These are phyloP conservation scores for Nannobrachium achirus DNA, from an alignment of 2,113 vertebrate genomes.

Conservation along the genomic window DNA sequence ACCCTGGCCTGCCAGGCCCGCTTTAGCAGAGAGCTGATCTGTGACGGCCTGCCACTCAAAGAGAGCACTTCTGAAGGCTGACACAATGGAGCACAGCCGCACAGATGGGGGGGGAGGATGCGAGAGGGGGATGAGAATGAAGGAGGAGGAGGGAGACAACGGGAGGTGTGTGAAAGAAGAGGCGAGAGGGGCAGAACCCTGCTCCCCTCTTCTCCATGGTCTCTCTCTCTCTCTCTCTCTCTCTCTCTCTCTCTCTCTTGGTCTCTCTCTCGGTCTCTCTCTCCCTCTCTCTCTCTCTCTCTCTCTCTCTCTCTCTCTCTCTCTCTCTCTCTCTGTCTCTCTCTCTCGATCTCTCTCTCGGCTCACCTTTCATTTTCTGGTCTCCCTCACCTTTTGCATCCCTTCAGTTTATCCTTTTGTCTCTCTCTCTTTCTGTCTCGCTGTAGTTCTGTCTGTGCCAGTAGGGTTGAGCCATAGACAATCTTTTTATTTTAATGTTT, in stretches of 20 bases:
- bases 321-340: neutral
- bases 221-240: conserved; percentile 37
- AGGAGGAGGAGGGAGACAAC: conserved; percentile 48
- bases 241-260: conserved; percentile 17
- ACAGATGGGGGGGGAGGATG: conserved; percentile 68
- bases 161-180: conserved; percentile 65
- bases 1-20: conserved; percentile 96
- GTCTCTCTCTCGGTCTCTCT: conserved; percentile 8
- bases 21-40: conserved; percentile 99
- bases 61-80: conserved; percentile 97
- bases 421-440: too few species aligned
- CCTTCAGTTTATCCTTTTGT: too few species aligned
- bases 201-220: conserved; percentile 55
- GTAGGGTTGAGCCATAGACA: too few species aligned
- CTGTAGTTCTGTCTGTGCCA: too few species aligned
- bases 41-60: conserved; percentile 99
- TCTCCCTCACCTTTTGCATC: too few species aligned
- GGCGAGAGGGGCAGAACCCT: conserved; percentile 54
- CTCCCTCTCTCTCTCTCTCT: conserved; percentile 3
- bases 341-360: conserved; percentile 2
- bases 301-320: conserved; percentile 10
- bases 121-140: conserved; percentile 17
- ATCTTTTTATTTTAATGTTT: too few species aligned
- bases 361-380: too few species aligned
- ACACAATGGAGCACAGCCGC: conserved; percentile 90